Base-by-base conservation (phyloP, 2,888 invertebrate genomes). In the Meteorus colon region DNA sequence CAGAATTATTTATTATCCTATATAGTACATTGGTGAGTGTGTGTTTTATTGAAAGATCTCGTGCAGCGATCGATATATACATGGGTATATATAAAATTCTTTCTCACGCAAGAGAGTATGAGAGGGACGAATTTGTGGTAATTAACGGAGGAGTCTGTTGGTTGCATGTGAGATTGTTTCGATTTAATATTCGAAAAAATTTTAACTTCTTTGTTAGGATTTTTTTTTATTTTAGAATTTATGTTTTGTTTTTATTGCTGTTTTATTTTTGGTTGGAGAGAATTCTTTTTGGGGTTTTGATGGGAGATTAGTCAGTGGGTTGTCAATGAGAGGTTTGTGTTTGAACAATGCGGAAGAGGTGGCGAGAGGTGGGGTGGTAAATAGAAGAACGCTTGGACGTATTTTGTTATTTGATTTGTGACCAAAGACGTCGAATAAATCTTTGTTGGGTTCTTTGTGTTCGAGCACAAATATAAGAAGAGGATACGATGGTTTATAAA, bases 401-500 rank as follows among this genome's bases (percentile, higher is more conserved):
- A 76, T 73, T 78, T 76, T 75, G 82, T 77, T 76, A 69, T 63
- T 82, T 83, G 83, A 84, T 83, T 84, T 83, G 83, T 82, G 78
- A 74, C 77, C 76, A 70, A 72, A 72, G 72, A 73, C 65, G 76
- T 73, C 70, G 76, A 76, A 81, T 80, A 81, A 82, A 82, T 82
- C 80, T 79, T 71, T 62, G 34, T 59, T 8, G 60, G 5, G 29
- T 27, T 41, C 27, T 67, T 41, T 48, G 31, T 29, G 63, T 51
- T 29, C 27, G 31, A 19, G 48, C 16, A 45, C 55, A 31, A 29
- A 6, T 45, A 14, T n/a, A 31, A 60, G 48, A 51, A 29, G 60
- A 63, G 62, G 34, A 51, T 12, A 68, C 73, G 27, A 77, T 78
- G 69, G 78, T 77, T 51, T 74, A 75, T 41, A 41, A 8, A 41